Base-by-base conservation (phyloP, 2,797 vertebrate genomes). In the Eospalax fontanierii region DNA sequence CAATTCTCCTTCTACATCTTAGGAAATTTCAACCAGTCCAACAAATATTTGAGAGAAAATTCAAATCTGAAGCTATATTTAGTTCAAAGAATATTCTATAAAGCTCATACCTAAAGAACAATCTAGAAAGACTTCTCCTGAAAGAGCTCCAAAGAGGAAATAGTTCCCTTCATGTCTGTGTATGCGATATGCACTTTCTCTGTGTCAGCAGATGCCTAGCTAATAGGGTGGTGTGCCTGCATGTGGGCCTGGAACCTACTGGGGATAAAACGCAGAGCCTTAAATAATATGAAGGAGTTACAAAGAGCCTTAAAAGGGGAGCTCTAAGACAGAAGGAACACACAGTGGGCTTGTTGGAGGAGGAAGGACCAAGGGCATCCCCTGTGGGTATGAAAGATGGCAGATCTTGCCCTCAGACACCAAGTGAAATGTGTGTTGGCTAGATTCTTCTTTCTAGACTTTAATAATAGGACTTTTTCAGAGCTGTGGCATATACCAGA, bases 1-100 rank as follows among this genome's bases (percentile, higher is more conserved):
- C 28, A 91, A 73, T 87, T 83, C 88, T 90, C 54, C 87, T 21
- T 85, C 94, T 90, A 10, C 74, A 70, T 74, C 88, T 68, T 73
- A 57, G 33, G 11, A 93, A 94, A 81, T 90, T 74, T 92, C 46
- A 54, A 92, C 68, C 35, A 92, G 33, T 65, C 83, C 82, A 95
- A 84, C 89, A 82, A 93, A 87, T 76, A 83, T 93, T 96, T 90
- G 7, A 86, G 22, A 90, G 46, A 33, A 89, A 93, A 93, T 1
- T 2, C 71, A 82, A 89, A 87, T 22, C 18, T 81, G 40, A 90
- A 70, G 90, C 26, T 70, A 74, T 66, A 81, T 90, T 93, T 59
- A 91, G 90, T 95, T 95, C 66, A 70, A 71, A 82, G n/a, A 88
- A 87, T 35, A n/a, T 65, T 89, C 61, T 54, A 8, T 93, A 87